These are phyloP conservation scores for Pardalotus punctatus DNA, from an alignment of 2,113 vertebrate species.

Conservation along the genomic window DNA sequence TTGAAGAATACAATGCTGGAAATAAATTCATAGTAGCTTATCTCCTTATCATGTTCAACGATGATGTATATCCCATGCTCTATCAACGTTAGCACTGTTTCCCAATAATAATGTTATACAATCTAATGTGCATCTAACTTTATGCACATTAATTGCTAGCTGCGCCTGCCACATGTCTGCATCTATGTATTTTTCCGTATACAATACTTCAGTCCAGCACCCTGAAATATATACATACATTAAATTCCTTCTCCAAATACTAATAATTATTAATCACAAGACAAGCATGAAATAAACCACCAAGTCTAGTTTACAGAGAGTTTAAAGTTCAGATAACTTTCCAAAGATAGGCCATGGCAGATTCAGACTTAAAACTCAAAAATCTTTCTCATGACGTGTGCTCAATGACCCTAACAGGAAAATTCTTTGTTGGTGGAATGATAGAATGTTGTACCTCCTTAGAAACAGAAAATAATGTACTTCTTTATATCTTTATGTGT, in stretches of 20 bases:
- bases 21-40: conserved; percentile 15
- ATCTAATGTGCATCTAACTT: neutral
- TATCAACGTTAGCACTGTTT: neutral
- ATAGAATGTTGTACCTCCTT: neutral
- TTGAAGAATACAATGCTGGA: neutral
- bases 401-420: neutral
- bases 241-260: neutral
- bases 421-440: neutral
- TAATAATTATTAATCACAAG: neutral
- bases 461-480: neutral
- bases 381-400: neutral
- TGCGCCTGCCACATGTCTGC: neutral
- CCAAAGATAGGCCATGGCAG: neutral
- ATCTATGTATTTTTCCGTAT: neutral
- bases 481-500: neutral
- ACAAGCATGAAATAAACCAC: neutral
- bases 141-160: neutral
- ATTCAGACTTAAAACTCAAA: neutral
- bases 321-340: neutral
- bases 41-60: neutral
- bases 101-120: neutral
- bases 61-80: neutral
- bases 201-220: neutral
- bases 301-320: neutral
- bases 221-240: neutral